Percentiles rank a stretch among this genome's conserved stretches.
These are phyloP conservation scores for Sylvilagus bachmani DNA, from an alignment of 2,113 vertebrate species.

Conservation along the genomic window DNA sequence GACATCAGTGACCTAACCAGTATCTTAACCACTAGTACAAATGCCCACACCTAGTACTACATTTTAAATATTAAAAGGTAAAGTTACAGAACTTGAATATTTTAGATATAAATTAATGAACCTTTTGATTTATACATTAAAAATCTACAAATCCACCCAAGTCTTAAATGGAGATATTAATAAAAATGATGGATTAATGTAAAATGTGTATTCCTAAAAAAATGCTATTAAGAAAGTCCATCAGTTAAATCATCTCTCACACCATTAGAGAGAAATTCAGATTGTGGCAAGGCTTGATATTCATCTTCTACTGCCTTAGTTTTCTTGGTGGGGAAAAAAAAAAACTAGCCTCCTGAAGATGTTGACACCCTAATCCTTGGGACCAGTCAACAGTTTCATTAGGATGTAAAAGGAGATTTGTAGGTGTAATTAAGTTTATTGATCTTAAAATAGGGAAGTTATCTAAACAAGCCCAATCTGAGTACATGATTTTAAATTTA, in stretches of 20 bases:
- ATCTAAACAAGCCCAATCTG: no score
- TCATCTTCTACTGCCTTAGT: not conserved
- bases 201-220: not conserved
- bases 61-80: not conserved
- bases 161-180: not conserved
- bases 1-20: no score
- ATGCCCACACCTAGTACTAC: no score
- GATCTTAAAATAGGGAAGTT: no score
- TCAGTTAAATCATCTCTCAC: not conserved
- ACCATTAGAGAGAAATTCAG: not conserved
- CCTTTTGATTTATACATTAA: not conserved
- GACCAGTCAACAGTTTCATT: not conserved
- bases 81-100: not conserved
- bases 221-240: not conserved
- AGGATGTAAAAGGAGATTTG: not conserved
- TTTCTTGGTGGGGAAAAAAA: not conserved
- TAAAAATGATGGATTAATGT: not conserved
- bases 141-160: not conserved
- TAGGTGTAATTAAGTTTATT: not conserved
- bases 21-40: no score
- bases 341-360: not conserved
- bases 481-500: no score
- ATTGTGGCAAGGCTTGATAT: not conserved
- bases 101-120: not conserved
- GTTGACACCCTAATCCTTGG: not conserved